Evolutionary conservation across 2,797 vertebrate genomes (phyloP), one percentile per base, ranked within the genome.

Genomic region (Lagocephalus sceleratus): DNA sequence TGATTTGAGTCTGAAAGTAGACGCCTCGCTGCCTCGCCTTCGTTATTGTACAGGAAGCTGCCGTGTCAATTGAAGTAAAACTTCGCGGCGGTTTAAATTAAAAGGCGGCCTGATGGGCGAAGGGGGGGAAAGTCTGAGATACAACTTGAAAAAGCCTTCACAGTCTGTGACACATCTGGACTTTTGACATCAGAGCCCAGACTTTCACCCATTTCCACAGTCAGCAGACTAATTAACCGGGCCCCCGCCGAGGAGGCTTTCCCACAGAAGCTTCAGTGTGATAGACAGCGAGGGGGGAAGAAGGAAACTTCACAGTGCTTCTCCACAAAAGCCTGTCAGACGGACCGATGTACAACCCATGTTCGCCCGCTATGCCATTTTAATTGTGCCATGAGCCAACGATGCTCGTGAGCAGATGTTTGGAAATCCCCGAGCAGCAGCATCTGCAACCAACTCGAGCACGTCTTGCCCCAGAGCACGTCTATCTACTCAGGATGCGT

Each of bases 181-280:
- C 62, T 71, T 63, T 63, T 52, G 66, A 68, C 71, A 67, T 65
- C 19, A 38, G 54, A 60, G 61, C 40, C 53, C 39, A 12, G 21
- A 45, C 55, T 49, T 44, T 72, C 45, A 32, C 68, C 47, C 22
- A 52, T 35, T 35, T 51, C 42, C 46, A 40, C 50, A 10, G 25
- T 4, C 7, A 58, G 50, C 59, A 53, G 60, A 57, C 81, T 85
- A 81, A 85, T 81, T 84, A 84, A 69, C 60, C 32, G 46, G 25
- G 70, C 76, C 69, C 54, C 73, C 42, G 26, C 60, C 16, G 52
- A 41, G 41, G 60, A 39, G 0, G 46, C 56, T 63, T 51, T 64
- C 53, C 60, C 41, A 2, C 42, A 14, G 71, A 64, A 66, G 64
- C 62, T 66, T 51, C 48, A 22, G 47, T 63, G 66, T 81, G 76